Base-by-base conservation (phyloP, 2,888 invertebrate genomes). In the Drepana falcataria region DNA sequence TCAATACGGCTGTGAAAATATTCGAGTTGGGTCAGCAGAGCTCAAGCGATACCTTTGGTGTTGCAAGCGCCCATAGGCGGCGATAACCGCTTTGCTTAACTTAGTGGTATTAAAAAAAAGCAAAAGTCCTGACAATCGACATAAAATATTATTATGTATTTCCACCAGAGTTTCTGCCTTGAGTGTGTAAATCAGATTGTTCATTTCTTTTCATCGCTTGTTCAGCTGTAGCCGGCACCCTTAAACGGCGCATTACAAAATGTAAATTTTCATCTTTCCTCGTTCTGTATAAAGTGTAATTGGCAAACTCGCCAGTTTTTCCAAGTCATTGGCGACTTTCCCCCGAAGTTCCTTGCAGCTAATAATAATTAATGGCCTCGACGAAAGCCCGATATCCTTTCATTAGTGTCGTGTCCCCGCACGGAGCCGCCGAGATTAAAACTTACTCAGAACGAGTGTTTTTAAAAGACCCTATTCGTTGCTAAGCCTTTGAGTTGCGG, bases 311-410 rank as follows among this genome's bases (percentile, higher is more conserved):
- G 67, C 62, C 77, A 79, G 82, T 85, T 87, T 87, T 87, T 86
- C 85, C 86, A 79, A 87, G 87, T 85, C 85, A 85, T 82, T 77
- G 81, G 77, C 73, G 83, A 80, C 75, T 80, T 77, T 71, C 72
- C 66, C 66, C 72, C 62, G 67, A 85, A 85, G 81, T 87, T 83
- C 71, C 72, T 79, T 75, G 73, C 75, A 79, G 81, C 85, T 90
- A 89, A 89, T 89, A 90, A 89, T 90, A 89, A 90, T 88, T 86
- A 91, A 89, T 91, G 89, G 87, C 69, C 73, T 68, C 78, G 81
- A 81, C 77, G 83, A 84, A 88, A 87, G 83, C 80, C 85, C 87
- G 88, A 89, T 89, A 89, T 88, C 89, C 89, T 91, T 90, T 90
- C 90, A 90, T 89, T 91, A 90, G 85, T 72, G 82, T 79, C 75